phyloP scores from a whole-genome alignment of 2,888 invertebrate species.

The Drosophila parthenogenetica region DNA sequence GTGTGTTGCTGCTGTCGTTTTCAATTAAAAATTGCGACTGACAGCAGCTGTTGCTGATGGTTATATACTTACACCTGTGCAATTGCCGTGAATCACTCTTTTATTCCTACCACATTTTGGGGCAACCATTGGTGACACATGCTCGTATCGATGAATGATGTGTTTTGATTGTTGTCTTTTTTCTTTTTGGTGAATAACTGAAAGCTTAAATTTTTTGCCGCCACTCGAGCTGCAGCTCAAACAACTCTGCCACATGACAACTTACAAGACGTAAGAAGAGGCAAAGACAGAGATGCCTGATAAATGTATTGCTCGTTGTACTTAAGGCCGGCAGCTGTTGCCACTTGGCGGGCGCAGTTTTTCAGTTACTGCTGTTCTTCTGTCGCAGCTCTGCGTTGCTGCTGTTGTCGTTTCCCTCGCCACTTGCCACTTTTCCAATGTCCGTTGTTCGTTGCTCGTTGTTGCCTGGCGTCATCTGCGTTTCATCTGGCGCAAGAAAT shows the following conservation, averaged over 20 bases:
- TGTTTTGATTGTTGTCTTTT: conserved; percentile 5
- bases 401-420: conserved; percentile 21
- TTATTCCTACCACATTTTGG: conserved; percentile 5
- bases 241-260: conserved; percentile 76
- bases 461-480: conserved; percentile 82
- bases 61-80: conserved; percentile 57
- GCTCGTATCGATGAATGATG: conserved; percentile 56
- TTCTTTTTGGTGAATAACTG: conserved; percentile 39
- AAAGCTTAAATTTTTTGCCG: conserved; percentile 75
- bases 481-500: conserved; percentile 84
- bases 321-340: conserved; percentile 64
- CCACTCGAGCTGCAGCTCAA: conserved; percentile 75
- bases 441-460: conserved; percentile 13
- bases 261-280: conserved; percentile 55
- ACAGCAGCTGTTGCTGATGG: conserved; percentile 83
- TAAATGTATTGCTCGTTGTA: conserved; percentile 19
- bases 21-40: conserved; percentile 83
- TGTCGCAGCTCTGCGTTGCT: too few species aligned
- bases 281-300: conserved; percentile 26
- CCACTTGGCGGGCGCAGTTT: conserved; percentile 75
- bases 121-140: conserved; percentile 38
- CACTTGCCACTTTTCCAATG: conserved; percentile 23
- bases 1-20: conserved; percentile 63
- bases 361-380: conserved; percentile 50
- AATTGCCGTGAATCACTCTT: conserved; percentile 27